Evolutionary conservation across 2,797 vertebrate genomes (phyloP).

Genomic region (Calcarius lapponicus): DNA sequence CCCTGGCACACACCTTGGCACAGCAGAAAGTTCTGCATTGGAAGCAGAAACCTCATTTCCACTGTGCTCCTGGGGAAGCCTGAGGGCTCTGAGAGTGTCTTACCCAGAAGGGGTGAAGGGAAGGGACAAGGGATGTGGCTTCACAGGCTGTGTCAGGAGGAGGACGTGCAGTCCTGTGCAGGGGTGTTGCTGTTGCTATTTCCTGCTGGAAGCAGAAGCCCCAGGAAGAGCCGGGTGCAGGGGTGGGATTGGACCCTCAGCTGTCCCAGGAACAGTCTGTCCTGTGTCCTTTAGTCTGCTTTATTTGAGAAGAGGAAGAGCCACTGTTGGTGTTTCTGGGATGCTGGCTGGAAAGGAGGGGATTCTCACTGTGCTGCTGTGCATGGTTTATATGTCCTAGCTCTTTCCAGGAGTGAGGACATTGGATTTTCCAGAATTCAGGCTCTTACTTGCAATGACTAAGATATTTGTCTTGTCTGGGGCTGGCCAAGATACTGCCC

Average conservation of each 20-base stretch:
- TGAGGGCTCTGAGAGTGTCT: background rate
- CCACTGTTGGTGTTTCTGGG: background rate
- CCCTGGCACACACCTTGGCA: background rate
- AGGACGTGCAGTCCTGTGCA: background rate
- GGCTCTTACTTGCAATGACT: background rate
- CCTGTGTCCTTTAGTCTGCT: background rate
- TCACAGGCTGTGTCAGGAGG: background rate
- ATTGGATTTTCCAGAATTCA: background rate
- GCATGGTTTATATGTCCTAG: background rate
- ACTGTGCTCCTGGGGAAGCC: background rate
- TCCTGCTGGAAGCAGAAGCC: background rate
- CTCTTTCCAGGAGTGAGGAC: background rate
- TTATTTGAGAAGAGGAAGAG: background rate
- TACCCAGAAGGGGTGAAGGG: background rate
- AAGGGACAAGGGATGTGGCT: background rate
- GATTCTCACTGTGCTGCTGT: background rate
- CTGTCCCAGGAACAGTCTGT: background rate
- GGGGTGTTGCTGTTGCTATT: background rate
- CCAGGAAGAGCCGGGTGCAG: background rate
- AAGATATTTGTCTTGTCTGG: background rate
- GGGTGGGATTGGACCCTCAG: background rate
- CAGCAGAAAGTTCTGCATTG: background rate
- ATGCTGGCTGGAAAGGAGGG: background rate
- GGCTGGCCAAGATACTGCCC: background rate
- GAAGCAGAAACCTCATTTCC: background rate